Conservation (phyloP, 2,888 invertebrate species). For the Ennomos fuscantarius region DNA sequence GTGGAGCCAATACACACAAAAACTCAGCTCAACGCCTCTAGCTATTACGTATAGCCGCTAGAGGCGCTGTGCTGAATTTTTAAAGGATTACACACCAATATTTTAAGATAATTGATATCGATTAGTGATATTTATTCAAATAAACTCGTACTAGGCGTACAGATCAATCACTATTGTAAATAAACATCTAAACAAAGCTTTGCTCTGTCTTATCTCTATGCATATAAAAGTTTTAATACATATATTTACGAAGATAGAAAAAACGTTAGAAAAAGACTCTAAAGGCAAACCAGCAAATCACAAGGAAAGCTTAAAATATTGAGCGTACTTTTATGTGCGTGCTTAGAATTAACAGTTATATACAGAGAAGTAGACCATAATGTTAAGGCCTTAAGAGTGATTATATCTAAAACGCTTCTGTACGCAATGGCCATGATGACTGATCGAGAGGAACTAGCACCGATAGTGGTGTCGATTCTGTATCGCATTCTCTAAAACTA, state of each 20-base stretch:
- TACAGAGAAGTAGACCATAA: conserved; percentile 60
- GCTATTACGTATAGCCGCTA: too few relatives aligned
- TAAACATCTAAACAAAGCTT: conserved; percentile 65
- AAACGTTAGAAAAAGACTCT: conserved; percentile 68
- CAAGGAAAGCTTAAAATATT: conserved; percentile 69
- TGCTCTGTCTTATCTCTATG: conserved; percentile 64
- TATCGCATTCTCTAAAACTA: too few relatives aligned
- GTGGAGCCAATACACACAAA: too few relatives aligned
- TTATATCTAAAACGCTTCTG: conserved; percentile 20
- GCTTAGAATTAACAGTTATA: conserved; percentile 56
- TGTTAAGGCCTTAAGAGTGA: conserved; percentile 51
- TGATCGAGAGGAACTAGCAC: not conserved
- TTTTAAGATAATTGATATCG: too few relatives aligned
- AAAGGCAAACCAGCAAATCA: conserved; percentile 81
- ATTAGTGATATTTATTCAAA: too few relatives aligned
- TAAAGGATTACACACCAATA: too few relatives aligned
- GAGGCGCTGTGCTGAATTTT: too few relatives aligned
- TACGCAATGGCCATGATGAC: not conserved
- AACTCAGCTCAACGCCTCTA: too few relatives aligned
- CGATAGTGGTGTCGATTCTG: too few relatives aligned
- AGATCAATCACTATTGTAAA: conserved; percentile 46
- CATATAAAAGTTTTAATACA: conserved; percentile 64
- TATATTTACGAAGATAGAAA: conserved; percentile 61
- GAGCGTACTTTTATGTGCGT: conserved; percentile 71
- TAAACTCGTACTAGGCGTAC: too few relatives aligned